Base-by-base conservation (phyloP, 2,888 invertebrate genomes). In the Platerodrilus igneus region DNA sequence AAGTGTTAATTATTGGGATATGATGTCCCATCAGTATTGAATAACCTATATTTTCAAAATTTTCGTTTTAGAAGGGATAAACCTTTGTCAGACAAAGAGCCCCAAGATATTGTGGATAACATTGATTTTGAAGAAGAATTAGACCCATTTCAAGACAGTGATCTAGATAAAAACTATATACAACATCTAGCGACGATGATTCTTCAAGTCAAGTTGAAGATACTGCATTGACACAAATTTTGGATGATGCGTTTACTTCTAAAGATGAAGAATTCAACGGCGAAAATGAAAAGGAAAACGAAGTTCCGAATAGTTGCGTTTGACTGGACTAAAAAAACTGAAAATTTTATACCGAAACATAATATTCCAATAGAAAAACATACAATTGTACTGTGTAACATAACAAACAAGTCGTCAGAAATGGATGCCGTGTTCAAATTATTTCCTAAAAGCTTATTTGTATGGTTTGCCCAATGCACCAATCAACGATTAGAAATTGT, bases 381-480 rank as follows among this genome's bases (percentile, higher is more conserved):
- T 13, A 23, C 23, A 33, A 13, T 8, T 33, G 22, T 33, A 22
- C 15, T 23, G 21, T 23, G 15, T 15, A 33, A 22, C 22, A 15
- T 23, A 15, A 14, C 22, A 8, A 33, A 33, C 11, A 33, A 14
- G 22, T 33, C 33, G 7, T 22, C 22, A 22, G 36, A 30, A 16
- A 19, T 36, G 14, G 36, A 13, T n/a, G n/a, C n/a, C n/a, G n/a
- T n/a, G n/a, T n/a, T n/a, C n/a, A n/a, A n/a, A n/a, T n/a, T n/a
- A n/a, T 28, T 36, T 29, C 36, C 29, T 14, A 27, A 10, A 17
- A 36, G 36, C 19, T n/a, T 36, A 27, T 36, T 8, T 8, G 31
- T 36, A 17, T 36, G 20, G 13, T 31, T 36, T 27, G 17, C 28
- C 16, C 19, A 36, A 14, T 36, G 36, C 20, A 36, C 36, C n/a